These are phyloP conservation scores for Castor canadensis DNA, from an alignment of 2,113 vertebrate genomes.

Conservation along the genomic window DNA sequence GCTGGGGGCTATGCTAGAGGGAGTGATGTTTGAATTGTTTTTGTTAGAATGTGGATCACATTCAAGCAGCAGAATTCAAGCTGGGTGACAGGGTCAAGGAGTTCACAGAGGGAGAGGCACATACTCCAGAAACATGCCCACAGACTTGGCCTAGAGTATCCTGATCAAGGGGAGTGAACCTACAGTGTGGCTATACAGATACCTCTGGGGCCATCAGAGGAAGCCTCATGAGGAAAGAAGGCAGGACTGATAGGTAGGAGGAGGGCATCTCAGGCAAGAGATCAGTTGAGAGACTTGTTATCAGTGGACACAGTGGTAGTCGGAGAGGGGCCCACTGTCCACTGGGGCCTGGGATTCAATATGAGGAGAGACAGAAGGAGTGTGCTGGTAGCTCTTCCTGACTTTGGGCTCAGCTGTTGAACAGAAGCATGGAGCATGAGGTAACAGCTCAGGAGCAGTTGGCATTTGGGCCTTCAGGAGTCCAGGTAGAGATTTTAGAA, in stretches of 20 bases:
- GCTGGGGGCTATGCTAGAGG: background rate
- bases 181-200: too few species aligned
- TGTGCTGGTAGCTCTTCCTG: background rate
- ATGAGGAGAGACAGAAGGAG: background rate
- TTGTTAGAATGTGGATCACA: background rate
- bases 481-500: background rate
- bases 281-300: background rate
- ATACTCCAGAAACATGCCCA: background rate
- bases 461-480: background rate
- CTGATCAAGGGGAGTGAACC: background rate
- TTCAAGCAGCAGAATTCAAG: background rate
- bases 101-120: background rate
- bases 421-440: background rate
- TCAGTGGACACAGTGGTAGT: background rate
- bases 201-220: background rate
- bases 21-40: background rate
- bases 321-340: background rate
- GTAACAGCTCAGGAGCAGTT: background rate
- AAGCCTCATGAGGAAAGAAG: background rate
- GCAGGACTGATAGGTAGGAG: background rate
- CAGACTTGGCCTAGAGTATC: background rate
- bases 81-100: background rate
- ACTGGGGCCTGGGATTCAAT: background rate
- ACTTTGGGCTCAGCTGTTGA: background rate
- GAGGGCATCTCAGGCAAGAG: background rate